These are phyloP conservation scores for Caradrina kadenii DNA, from an alignment of 2,888 invertebrate species.

Conservation along the genomic window DNA sequence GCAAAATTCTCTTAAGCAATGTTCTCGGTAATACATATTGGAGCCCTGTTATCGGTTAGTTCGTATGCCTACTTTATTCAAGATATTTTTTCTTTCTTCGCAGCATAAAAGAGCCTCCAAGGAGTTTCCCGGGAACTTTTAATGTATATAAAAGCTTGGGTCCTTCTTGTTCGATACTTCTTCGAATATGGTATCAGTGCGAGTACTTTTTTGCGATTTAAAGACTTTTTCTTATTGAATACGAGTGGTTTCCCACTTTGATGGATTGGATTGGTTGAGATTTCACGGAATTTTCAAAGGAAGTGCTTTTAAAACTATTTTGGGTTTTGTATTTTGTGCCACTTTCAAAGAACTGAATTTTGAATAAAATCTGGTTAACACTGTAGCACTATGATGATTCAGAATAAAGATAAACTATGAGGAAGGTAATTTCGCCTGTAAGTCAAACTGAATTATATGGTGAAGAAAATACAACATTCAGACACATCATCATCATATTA, in stretches of 20 bases:
- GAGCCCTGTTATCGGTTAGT: slow-evolving; percentile 51
- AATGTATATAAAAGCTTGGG: slow-evolving; percentile 78
- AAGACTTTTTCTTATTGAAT: slow-evolving; percentile 40
- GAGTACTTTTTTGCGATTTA: slow-evolving; percentile 57
- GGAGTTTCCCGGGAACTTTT: slow-evolving; percentile 72
- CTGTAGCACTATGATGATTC: not conserved
- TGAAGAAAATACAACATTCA: no score
- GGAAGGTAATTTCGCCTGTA: not conserved
- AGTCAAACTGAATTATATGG: no score
- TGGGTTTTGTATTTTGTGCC: not conserved
- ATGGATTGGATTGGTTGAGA: slow-evolving; percentile 5
- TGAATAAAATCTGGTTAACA: no score
- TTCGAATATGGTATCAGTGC: slow-evolving; percentile 61
- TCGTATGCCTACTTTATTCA: slow-evolving; percentile 59
- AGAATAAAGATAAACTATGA: not conserved
- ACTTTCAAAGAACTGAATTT: no score
- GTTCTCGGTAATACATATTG: slow-evolving; percentile 36
- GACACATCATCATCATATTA: no score
- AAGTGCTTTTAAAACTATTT: not conserved
- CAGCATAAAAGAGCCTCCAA: slow-evolving; percentile 52
- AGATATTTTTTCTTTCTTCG: slow-evolving; percentile 56
- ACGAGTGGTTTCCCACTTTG: slow-evolving; percentile 13
- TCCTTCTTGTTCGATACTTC: slow-evolving; percentile 65
- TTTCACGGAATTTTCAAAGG: not conserved
- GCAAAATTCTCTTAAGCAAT: slow-evolving; percentile 23